Conservation (phyloP, 2,888 invertebrate species). For the Blastobasis lacticolella region DNA sequence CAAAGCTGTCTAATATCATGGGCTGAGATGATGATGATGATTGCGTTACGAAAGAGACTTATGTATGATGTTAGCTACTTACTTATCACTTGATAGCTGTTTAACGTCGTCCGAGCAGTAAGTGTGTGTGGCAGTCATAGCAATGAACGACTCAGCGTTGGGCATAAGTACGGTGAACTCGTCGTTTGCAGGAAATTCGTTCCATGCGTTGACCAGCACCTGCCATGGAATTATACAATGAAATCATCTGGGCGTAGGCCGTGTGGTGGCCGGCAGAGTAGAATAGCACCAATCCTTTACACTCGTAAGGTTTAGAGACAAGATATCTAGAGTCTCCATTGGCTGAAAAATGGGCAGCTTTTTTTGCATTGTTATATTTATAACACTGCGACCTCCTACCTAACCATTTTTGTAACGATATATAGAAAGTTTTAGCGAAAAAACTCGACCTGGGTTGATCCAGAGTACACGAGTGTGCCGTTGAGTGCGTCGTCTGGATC, state of each 20-base stretch:
- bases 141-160: slow-evolving; percentile 35
- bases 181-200: slow-evolving; percentile 46
- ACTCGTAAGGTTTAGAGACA: no score
- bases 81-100: slow-evolving; percentile 35
- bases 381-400: no score
- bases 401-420: no score
- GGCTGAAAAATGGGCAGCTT: no score
- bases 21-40: no score
- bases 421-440: no score
- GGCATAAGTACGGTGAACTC: slow-evolving; percentile 36
- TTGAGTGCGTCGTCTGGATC: slow-evolving; percentile 37
- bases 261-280: no score
- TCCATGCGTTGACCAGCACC: slow-evolving; percentile 44
- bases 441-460: slow-evolving; percentile 19
- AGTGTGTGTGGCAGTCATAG: slow-evolving; percentile 39
- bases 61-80: background rate
- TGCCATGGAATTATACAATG: background rate
- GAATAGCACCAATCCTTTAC: no score
- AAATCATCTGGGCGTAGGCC: slow-evolving; percentile 31
- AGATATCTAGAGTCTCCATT: no score
- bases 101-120: slow-evolving; percentile 52
- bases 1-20: no score
- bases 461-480: slow-evolving; percentile 37
- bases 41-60: no score
- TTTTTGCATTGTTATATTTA: no score